Base-by-base conservation (phyloP, 2,113 vertebrate species). In the Spea multiplicata region DNA sequence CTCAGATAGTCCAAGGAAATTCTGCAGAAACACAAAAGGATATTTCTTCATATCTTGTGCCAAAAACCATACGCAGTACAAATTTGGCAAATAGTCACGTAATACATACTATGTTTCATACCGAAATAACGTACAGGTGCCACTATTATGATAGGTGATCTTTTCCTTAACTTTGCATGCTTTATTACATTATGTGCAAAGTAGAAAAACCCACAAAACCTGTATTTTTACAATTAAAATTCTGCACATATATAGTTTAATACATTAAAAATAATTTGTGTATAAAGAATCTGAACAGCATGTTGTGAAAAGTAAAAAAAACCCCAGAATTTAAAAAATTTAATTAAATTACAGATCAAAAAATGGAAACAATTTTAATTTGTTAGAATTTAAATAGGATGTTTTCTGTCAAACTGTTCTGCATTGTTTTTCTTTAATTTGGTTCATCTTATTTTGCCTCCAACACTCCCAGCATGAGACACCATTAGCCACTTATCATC, bases 1-100 rank as follows among this genome's bases (percentile, higher is more conserved):
- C 64, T 73, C 45, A 66, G 64, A 79, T 44, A 66, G 77, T 73
- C 70, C 77, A 73, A 73, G 62, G 48, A 78, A 79, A 73, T 79
- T 73, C 50, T 57, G 70, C 62, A 67, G 77, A 57, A 73, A 79
- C 44, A 79, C 66, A 69, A 76, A 66, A 79, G 44, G 52, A 67
- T 79, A 12, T 73, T 65, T 66, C 77, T 73, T 72, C 66, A 73
- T 8, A 67, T 30, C 9, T 8, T 57, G 17, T 66, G 77, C 70
- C 77, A 73, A 57, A 65, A 66, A 48, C 55, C 49, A 4, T 6
- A 49, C 13, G 45, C 50, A 50, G 3, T 14, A 57, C 50, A 59
- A 79, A 12, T 17, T 13, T 73, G 70, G 69, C 49, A 16, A 1
- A n/a, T 59, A 59, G 14, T 8, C 55, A 59, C 12, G 10, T 59